These are phyloP conservation scores for Drosophila nr. perissopoda DNA, from an alignment of 2,888 invertebrate species.

Conservation along the genomic window DNA sequence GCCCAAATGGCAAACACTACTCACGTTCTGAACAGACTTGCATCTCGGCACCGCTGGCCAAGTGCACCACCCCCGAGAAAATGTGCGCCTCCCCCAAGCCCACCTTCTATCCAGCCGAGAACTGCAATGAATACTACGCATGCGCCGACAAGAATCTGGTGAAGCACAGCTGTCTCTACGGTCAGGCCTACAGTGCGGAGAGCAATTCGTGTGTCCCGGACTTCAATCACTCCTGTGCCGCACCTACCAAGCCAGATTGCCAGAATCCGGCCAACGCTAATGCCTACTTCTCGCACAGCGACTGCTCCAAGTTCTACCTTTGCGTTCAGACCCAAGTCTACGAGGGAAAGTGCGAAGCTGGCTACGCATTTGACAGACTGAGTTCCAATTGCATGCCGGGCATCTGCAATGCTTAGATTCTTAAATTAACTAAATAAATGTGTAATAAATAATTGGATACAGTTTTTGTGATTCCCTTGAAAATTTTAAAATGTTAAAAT, in stretches of 20 bases:
- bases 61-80: constrained; percentile 25
- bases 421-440: not conserved
- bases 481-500: not conserved
- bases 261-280: constrained; percentile 27
- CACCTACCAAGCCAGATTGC: constrained; percentile 22
- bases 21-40: constrained; percentile 31
- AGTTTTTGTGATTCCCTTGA: not conserved
- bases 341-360: constrained; percentile 33
- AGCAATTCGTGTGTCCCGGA: constrained; percentile 16
- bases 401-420: constrained; percentile 8
- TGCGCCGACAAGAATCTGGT: constrained; percentile 19
- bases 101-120: constrained; percentile 20
- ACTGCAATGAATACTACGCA: constrained; percentile 28
- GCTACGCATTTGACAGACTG: constrained; percentile 29
- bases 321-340: constrained; percentile 25
- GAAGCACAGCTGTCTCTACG: constrained; percentile 28
- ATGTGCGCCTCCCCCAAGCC: constrained; percentile 9
- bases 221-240: constrained; percentile 4
- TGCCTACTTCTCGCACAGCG: constrained; percentile 29
- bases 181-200: constrained; percentile 14
- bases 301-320: constrained; percentile 29
- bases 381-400: constrained; percentile 25
- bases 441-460: not conserved
- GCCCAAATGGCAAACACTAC: constrained; percentile 24
- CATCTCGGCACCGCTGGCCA: constrained; percentile 33